Conservation (phyloP, 2,113 vertebrate species). For the Antechinus flavipes region DNA sequence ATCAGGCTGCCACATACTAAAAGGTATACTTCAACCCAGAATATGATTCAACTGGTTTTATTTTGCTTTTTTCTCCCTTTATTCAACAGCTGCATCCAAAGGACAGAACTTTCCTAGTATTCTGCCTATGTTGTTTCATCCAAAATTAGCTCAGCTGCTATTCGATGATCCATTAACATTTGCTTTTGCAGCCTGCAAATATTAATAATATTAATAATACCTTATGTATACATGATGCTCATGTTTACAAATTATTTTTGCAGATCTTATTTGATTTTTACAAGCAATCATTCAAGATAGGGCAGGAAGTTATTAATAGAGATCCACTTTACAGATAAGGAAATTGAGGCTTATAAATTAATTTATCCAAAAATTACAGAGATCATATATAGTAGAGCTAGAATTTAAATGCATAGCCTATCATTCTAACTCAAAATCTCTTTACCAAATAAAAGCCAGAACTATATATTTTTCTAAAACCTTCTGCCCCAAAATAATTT, state of each 20-base stretch:
- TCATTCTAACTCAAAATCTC: background rate
- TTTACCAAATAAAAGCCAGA: background rate
- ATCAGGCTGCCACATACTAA: background rate
- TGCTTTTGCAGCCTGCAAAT: background rate
- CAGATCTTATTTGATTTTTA: background rate
- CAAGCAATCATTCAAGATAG: rapidly evolving
- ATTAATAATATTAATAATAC: background rate
- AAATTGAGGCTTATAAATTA: background rate
- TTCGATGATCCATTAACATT: background rate
- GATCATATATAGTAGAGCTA: background rate
- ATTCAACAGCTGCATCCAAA: background rate
- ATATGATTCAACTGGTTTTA: background rate
- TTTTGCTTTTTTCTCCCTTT: background rate
- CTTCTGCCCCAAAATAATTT: background rate
- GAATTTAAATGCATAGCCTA: background rate
- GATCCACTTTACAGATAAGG: background rate
- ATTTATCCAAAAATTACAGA: background rate
- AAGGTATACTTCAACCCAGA: background rate
- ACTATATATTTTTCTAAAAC: background rate
- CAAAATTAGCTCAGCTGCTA: background rate
- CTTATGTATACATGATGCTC: background rate
- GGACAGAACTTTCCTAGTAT: background rate
- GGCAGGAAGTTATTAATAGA: background rate
- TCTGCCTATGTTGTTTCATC: background rate
- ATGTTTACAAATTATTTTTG: background rate